Evolutionary conservation across 2,888 invertebrate species (phyloP), one percentile per base, ranked within the genome.

Genomic region (Pyralis farinalis): DNA sequence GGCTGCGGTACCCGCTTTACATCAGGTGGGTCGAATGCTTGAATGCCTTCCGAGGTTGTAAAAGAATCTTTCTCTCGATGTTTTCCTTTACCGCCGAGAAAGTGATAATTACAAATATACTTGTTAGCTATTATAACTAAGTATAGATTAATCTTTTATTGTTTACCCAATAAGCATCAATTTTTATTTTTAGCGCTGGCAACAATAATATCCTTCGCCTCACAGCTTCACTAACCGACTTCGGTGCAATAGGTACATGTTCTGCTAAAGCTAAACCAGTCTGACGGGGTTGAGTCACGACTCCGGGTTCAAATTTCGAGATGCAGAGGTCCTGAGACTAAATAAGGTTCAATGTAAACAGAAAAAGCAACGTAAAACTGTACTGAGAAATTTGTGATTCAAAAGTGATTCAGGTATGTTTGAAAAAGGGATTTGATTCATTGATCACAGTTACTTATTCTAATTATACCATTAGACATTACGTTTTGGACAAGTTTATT

Each of bases 261-360:
- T 50, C 54, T 55, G 51, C 53, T 54, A 63, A 75, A 82, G 51
- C 53, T 54, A 63, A 75, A 82, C 81, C 70, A 59, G 81, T 77
- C 67, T 40, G 52, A 63, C 76, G 55, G 53, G 71, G 51, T 56
- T 64, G 63, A 75, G 77, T 80, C 82, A 82, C 81, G 82, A 76
- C 54, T 64, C 46, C 37, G 49, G 74, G 66, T 64, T 81, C 79
- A 63, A 65, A 73, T 80, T 81, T 71, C 81, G 64, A 70, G 53
- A 61, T 60, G 47, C 61, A 53, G 53, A 51, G 55, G 51, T 55
- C 53, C 53, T 43, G 55, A 63, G 65, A 66, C 67, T 63, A 66
- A 62, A 66, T 47, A 49, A 42, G 41, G 30, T 11, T 30, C 20
- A 29, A n/a, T 39, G 16, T 33, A 12, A 34, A 35, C 9, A 7